Evolutionary conservation across 2,797 vertebrate species (phyloP).

Genomic region (Pygocentrus nattereri): DNA sequence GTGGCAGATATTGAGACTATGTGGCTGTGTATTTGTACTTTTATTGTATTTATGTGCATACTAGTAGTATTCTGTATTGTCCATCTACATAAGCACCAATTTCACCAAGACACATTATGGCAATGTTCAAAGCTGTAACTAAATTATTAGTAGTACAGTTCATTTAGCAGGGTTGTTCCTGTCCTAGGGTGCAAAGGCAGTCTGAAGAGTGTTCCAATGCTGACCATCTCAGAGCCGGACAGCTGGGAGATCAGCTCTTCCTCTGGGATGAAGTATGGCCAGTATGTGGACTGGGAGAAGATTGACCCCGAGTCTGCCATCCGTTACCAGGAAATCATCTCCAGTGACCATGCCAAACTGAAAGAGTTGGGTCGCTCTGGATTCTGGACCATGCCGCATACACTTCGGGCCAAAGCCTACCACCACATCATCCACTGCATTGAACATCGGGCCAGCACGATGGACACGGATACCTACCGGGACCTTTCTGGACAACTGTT

Average conservation of each 20-base stretch:
- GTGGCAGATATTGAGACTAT: too few species aligned
- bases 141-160: neutral
- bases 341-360: slow-evolving; percentile 73
- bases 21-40: too few species aligned
- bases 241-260: slow-evolving; percentile 79
- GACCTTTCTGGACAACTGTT: slow-evolving; percentile 78
- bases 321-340: slow-evolving; percentile 70
- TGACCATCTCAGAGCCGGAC: slow-evolving; percentile 81
- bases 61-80: too few species aligned
- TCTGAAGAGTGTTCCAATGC: slow-evolving; percentile 71
- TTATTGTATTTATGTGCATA: too few species aligned
- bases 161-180: neutral
- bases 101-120: too few species aligned
- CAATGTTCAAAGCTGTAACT: neutral
- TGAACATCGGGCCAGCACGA: slow-evolving; percentile 70
- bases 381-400: slow-evolving; percentile 80
- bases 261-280: slow-evolving; percentile 78
- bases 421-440: slow-evolving; percentile 84
- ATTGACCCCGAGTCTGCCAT: slow-evolving; percentile 72
- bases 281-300: slow-evolving; percentile 88
- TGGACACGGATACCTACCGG: slow-evolving; percentile 77
- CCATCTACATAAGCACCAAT: too few species aligned
- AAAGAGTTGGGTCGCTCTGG: slow-evolving; percentile 85
- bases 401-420: slow-evolving; percentile 83
- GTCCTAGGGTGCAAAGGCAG: slow-evolving; percentile 67